phyloP scores from a whole-genome alignment of 2,113 vertebrate genomes.

The Anguilla rostrata region DNA sequence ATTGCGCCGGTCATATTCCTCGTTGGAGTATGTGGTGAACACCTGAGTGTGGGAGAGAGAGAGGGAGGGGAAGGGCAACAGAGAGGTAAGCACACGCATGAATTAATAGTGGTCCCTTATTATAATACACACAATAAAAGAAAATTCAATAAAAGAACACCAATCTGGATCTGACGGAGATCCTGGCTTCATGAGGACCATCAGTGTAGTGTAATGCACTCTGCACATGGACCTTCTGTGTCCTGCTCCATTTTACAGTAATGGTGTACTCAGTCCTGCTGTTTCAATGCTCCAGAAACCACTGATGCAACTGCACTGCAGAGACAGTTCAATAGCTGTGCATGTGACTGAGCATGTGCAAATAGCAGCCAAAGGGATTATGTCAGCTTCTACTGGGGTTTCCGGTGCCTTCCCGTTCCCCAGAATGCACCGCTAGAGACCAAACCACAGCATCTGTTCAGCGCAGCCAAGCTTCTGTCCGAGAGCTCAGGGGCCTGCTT shows the following conservation, averaged over 20 bases:
- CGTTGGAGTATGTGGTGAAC: constrained; percentile 93
- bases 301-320: background rate
- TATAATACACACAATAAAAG: background rate
- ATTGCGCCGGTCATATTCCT: constrained; percentile 92
- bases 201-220: background rate
- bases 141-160: background rate
- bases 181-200: background rate
- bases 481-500: no score
- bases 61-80: background rate
- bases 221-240: background rate
- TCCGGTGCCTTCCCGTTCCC: background rate
- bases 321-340: background rate
- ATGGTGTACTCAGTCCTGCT: background rate
- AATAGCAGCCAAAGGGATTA: background rate
- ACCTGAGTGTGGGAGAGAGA: constrained; percentile 67
- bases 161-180: background rate
- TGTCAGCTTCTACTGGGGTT: no score
- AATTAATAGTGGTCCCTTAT: background rate
- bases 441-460: background rate
- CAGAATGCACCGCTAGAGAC: background rate
- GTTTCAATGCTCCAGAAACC: background rate
- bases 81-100: background rate
- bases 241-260: background rate
- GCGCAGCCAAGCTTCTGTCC: background rate
- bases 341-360: background rate